Conservation (phyloP, 2,888 invertebrate genomes). For the Mallateleia sp. region DNA sequence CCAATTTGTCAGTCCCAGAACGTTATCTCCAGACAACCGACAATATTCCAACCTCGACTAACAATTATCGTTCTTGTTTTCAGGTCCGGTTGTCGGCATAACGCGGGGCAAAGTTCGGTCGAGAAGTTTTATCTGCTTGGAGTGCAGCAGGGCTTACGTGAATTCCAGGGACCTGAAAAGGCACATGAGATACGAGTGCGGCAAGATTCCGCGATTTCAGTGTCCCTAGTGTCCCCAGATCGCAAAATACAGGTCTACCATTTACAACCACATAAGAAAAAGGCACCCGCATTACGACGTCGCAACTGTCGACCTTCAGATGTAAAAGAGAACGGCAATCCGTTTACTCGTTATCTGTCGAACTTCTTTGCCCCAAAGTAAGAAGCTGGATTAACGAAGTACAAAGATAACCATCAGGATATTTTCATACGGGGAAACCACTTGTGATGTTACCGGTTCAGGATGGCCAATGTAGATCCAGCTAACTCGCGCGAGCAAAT, state of each 20-base stretch:
- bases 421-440: not conserved
- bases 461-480: constrained; percentile 29
- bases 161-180: constrained; percentile 78
- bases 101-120: constrained; percentile 65
- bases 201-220: constrained; percentile 80
- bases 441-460: not conserved
- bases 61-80: constrained; percentile 64
- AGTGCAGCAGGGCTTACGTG: constrained; percentile 75
- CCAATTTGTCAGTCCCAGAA: not conserved
- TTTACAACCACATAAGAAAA: constrained; percentile 85
- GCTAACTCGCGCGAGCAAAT: not conserved
- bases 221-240: constrained; percentile 81
- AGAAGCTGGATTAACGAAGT: not conserved
- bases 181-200: constrained; percentile 83
- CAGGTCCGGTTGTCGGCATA: constrained; percentile 66
- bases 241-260: constrained; percentile 85
- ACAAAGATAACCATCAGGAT: constrained; percentile 26
- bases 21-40: not conserved
- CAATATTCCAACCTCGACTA: constrained; percentile 9
- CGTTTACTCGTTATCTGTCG: not conserved
- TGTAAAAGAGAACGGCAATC: constrained; percentile 48
- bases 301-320: constrained; percentile 80
- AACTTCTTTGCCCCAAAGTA: not conserved
- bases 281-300: constrained; percentile 82
- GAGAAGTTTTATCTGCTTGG: constrained; percentile 76